Percentiles rank a stretch among this genome's conserved stretches.
phyloP scores from a whole-genome alignment of 1,140 invertebrate genomes.

The Drosophila nasuta region DNA sequence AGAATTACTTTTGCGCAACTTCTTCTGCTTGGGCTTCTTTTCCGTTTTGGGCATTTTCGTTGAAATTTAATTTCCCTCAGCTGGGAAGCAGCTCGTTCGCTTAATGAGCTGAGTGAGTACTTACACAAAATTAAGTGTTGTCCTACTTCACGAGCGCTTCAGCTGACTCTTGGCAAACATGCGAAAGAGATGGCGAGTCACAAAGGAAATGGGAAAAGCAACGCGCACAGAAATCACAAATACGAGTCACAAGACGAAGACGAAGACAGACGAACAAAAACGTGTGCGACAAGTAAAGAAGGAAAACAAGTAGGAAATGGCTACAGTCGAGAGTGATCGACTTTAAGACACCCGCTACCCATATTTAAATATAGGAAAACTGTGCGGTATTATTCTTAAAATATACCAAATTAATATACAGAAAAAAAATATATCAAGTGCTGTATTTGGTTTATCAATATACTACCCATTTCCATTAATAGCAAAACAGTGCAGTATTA shows the following conservation, averaged over 20 bases:
- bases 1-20: slow-evolving; percentile 20
- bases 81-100: slow-evolving; percentile 37
- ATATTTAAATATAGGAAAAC: too few species aligned
- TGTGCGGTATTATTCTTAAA: too few species aligned
- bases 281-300: slow-evolving; percentile 69
- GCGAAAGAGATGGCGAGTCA: slow-evolving; percentile 43
- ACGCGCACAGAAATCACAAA: slow-evolving; percentile 65
- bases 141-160: slow-evolving; percentile 69
- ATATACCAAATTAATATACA: too few species aligned
- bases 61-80: slow-evolving; percentile 70
- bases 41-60: slow-evolving; percentile 46
- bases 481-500: too few species aligned
- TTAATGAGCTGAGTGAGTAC: slow-evolving; percentile 83
- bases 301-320: slow-evolving; percentile 48
- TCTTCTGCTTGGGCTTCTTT: slow-evolving; percentile 20
- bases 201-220: slow-evolving; percentile 80
- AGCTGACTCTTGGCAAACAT: slow-evolving; percentile 73
- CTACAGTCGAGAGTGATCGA: too few species aligned
- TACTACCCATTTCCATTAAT: too few species aligned
- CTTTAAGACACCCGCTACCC: too few species aligned
- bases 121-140: slow-evolving; percentile 84
- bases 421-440: too few species aligned
- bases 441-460: too few species aligned
- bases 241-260: slow-evolving; percentile 49
- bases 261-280: background rate